These are phyloP conservation scores for Aplodontia rufa DNA, from an alignment of 2,113 vertebrate species.

Conservation along the genomic window DNA sequence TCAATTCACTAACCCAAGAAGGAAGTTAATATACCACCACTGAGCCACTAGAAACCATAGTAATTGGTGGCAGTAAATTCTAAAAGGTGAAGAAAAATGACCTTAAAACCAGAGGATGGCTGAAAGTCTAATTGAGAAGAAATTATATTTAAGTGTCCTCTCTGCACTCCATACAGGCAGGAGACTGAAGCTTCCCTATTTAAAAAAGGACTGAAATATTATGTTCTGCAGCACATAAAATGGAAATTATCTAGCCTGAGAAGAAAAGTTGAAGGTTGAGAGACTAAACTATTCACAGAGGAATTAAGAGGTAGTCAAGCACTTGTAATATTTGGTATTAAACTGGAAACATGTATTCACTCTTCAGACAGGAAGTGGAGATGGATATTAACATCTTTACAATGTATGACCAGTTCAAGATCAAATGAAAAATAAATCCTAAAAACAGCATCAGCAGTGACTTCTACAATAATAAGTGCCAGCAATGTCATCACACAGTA, in stretches of 20 bases:
- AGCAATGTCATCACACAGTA: neutral
- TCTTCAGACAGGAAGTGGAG: neutral
- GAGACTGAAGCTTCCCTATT: neutral
- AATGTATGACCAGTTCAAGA: neutral
- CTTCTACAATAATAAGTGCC: neutral
- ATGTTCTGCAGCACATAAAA: neutral
- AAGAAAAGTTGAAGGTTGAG: neutral
- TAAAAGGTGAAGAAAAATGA: conserved; percentile 40
- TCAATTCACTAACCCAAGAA: neutral
- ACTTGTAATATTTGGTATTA: neutral
- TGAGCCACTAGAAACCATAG: neutral
- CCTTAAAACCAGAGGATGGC: neutral
- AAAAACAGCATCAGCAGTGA: neutral
- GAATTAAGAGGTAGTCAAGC: neutral
- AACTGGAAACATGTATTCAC: neutral
- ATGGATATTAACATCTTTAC: neutral
- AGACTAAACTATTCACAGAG: neutral
- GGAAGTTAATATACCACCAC: neutral
- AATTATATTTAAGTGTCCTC: conserved; percentile 11
- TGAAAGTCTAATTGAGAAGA: conserved; percentile 49
- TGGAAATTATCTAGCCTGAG: neutral
- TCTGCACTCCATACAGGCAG: neutral
- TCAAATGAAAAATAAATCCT: neutral
- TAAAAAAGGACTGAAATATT: neutral
- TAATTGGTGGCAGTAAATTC: conserved; percentile 40